Evolutionary conservation across 2,888 invertebrate species (phyloP).

Genomic region (Caenorhabditis becei): DNA sequence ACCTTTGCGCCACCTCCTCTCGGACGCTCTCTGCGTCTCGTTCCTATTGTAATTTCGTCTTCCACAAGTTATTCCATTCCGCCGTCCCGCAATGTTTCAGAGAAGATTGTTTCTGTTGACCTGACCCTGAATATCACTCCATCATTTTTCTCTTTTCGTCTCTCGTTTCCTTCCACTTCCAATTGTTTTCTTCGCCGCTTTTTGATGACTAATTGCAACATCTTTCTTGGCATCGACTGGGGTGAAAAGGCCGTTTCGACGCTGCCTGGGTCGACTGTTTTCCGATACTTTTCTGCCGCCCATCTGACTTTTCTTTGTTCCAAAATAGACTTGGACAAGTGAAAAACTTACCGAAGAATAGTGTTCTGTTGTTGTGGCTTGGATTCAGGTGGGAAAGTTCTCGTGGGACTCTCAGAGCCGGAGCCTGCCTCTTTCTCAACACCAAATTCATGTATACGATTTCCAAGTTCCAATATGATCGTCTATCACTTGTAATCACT

Average conservation of each 20-base stretch:
- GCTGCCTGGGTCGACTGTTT: not conserved
- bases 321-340: not conserved
- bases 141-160: not conserved
- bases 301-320: conserved; percentile 2
- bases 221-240: conserved; percentile 1
- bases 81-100: not conserved
- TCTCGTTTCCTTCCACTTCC: not conserved
- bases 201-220: conserved; percentile 49
- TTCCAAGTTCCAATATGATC: no score
- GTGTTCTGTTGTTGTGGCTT: no score
- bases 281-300: not conserved
- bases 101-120: conserved; percentile 2
- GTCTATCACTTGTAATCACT: conserved; percentile 26
- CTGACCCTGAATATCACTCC: not conserved
- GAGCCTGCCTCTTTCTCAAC: no score
- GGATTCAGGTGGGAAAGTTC: not conserved
- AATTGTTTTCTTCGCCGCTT: conserved; percentile 14
- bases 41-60: conserved; percentile 3
- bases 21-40: conserved; percentile 7
- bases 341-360: not conserved
- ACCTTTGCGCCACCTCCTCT: conserved; percentile 11
- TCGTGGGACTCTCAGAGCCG: no score
- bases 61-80: not conserved
- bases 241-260: conserved; percentile 3
- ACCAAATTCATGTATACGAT: no score